A percentile compares a stretch with the other conserved stretches of the same genome.
Conservation (phyloP, 2,113 vertebrate species). For the Agapornis roseicollis region DNA sequence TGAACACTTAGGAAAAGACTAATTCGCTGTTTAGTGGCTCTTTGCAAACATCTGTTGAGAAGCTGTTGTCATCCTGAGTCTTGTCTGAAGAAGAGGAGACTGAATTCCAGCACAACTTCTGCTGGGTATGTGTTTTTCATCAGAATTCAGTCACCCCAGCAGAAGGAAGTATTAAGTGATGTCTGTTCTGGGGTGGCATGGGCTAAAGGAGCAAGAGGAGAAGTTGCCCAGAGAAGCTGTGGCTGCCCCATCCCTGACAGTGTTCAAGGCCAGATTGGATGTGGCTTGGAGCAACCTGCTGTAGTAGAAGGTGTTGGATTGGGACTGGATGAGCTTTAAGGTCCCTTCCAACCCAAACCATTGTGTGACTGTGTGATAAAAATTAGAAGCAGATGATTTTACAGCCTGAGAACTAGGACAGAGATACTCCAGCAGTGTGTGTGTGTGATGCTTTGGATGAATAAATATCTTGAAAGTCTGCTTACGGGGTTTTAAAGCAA, state of each 20-base stretch:
- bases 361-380: not conserved
- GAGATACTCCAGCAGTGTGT: not conserved
- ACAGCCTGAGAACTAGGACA: not conserved
- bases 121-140: not conserved
- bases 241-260: not conserved
- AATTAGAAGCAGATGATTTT: not conserved
- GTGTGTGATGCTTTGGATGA: not conserved
- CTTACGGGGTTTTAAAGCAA: not conserved
- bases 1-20: not conserved
- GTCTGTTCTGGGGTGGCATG: rapidly evolving
- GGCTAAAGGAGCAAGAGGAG: not conserved
- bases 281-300: not conserved
- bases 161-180: not conserved
- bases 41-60: not conserved
- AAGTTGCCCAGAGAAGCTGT: not conserved
- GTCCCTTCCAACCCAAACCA: not conserved
- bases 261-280: not conserved
- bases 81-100: not conserved
- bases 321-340: not conserved
- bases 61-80: not conserved
- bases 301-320: not conserved
- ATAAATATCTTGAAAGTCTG: not conserved
- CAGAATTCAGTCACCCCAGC: not conserved
- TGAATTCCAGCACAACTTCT: not conserved
- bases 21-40: not conserved